Evolutionary conservation across 2,888 invertebrate genomes (phyloP).

Genomic region (Rhingia campestris): DNA sequence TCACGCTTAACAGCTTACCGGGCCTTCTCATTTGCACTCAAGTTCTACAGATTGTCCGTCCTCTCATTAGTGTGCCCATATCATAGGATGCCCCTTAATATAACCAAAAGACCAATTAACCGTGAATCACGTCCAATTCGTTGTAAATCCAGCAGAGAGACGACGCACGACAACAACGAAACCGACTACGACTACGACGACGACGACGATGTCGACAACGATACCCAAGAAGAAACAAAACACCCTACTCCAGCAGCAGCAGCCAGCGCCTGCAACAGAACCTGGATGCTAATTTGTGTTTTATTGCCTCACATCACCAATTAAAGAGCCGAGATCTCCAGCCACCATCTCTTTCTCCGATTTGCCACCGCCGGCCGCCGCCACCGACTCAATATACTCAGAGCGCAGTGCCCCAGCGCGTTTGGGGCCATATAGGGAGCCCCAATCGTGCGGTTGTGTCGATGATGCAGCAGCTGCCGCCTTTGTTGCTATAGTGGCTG

Average conservation of each 20-base stretch:
- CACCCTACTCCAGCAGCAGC: constrained; percentile 30
- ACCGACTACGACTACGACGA: not conserved
- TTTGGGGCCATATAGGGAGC: constrained; percentile 62
- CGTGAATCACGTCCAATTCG: constrained; percentile 66
- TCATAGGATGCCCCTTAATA: constrained; percentile 18
- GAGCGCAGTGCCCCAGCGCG: constrained; percentile 49
- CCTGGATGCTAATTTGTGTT: constrained; percentile 74
- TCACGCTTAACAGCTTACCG: not conserved
- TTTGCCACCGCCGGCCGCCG: constrained; percentile 33
- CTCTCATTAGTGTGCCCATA: constrained; percentile 49
- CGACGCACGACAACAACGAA: constrained; percentile 11
- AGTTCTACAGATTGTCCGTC: constrained; percentile 33
- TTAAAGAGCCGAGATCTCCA: constrained; percentile 72
- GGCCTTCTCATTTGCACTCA: not conserved
- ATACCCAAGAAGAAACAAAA: constrained; percentile 48
- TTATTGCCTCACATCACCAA: constrained; percentile 73
- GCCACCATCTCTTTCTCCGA: constrained; percentile 66
- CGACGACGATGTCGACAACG: constrained; percentile 1
- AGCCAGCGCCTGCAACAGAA: constrained; percentile 1
- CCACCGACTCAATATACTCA: constrained; percentile 39
- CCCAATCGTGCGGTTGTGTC: constrained; percentile 63
- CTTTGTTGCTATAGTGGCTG: constrained; percentile 60
- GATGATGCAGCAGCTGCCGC: constrained; percentile 64
- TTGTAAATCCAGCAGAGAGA: constrained; percentile 33
- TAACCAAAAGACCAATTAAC: constrained; percentile 65